These are phyloP conservation scores for Pipistrellus pygmaeus DNA, from an alignment of 2,797 vertebrate genomes.

Conservation along the genomic window DNA sequence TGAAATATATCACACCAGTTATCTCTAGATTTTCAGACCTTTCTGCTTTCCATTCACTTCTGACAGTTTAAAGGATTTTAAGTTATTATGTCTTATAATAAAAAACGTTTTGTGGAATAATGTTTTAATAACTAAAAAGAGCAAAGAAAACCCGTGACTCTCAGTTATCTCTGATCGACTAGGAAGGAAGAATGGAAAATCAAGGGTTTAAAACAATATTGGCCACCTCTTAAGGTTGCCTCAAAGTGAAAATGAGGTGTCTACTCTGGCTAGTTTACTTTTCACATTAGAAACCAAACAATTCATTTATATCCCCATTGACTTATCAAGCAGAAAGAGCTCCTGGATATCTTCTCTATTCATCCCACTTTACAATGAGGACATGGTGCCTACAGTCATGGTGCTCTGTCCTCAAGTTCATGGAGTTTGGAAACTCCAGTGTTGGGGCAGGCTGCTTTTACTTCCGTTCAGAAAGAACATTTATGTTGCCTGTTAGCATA, in stretches of 20 bases:
- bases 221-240: not conserved
- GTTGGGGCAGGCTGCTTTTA: not conserved
- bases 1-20: not conserved
- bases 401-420: not conserved
- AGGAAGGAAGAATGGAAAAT: conserved; percentile 2
- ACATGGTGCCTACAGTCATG: not conserved
- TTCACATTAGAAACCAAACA: not conserved
- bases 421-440: not conserved
- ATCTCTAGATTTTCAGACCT: not conserved
- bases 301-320: not conserved
- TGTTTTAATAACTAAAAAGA: not conserved
- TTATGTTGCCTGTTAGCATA: not conserved
- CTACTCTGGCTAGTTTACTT: not conserved
- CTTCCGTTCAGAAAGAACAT: not conserved
- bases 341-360: not conserved
- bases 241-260: conserved; percentile 15
- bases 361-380: not conserved
- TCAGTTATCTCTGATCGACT: not conserved
- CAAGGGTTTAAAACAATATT: not conserved
- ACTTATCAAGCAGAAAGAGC: not conserved
- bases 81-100: not conserved
- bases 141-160: not conserved
- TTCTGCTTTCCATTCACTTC: not conserved
- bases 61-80: not conserved
- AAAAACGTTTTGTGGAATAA: not conserved